phyloP scores from a whole-genome alignment of 2,797 vertebrate genomes.

The Phataginus tetradactyla region DNA sequence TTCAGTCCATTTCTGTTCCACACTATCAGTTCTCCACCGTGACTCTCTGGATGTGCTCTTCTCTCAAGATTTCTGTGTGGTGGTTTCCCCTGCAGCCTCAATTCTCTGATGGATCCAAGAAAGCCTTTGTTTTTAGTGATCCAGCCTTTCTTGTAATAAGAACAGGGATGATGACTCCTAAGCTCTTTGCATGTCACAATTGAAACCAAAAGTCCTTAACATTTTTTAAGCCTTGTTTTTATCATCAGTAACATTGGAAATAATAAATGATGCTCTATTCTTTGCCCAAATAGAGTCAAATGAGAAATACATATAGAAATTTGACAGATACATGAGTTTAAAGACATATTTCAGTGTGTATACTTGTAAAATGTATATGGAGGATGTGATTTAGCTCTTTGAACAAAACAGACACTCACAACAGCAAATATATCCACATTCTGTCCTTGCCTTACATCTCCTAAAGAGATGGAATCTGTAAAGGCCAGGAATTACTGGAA shows the following conservation, averaged over 20 bases:
- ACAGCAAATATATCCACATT: background rate
- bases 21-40: background rate
- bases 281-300: background rate
- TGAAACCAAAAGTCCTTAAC: background rate
- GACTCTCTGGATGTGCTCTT: background rate
- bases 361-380: background rate
- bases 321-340: background rate
- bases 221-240: background rate
- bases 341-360: background rate
- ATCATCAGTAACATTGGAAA: background rate
- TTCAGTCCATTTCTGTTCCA: background rate
- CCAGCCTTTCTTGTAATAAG: background rate
- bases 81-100: background rate
- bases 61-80: background rate
- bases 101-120: background rate
- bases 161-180: background rate
- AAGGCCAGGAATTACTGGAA: background rate
- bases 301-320: background rate
- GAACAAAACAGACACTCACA: background rate
- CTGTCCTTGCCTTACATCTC: background rate
- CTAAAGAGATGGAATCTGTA: background rate
- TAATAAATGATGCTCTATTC: background rate
- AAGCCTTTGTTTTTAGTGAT: background rate
- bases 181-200: no score
- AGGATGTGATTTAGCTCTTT: background rate